Evolutionary conservation across 2,888 invertebrate species (phyloP), one percentile per base, ranked within the genome.

Genomic region (Archaeoteleia sp.): DNA sequence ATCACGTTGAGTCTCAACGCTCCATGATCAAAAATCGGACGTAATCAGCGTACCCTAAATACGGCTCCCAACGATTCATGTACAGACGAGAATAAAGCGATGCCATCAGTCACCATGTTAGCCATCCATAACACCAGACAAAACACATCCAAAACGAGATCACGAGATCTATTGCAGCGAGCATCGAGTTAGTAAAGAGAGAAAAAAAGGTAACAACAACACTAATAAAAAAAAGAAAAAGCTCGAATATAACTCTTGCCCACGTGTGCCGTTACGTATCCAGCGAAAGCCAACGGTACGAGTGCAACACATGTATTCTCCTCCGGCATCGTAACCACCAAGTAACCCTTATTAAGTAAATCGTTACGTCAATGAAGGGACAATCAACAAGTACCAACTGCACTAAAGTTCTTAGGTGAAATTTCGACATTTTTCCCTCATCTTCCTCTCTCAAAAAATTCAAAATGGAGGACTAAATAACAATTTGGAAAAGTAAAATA

Each of bases 111-210:
- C 70, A 82, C 82, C 82, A 74, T 79, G 82, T 83, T 83, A 83
- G 82, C 82, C 77, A 77, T 75, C 79, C 81, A 82, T 76, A 79
- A 79, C 68, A 81, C 79, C 81, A 80, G 77, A 82, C 79, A 78
- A 67, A 43, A 81, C 75, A 80, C 79, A 82, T 77, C 75, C 73
- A 80, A 80, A 78, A 78, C 75, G 73, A 65, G 67, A 61, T 69
- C 73, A 49, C 65, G 67, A 60, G 35, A 66, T 66, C 65, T 68
- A 61, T 42, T 68, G 62, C 58, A 69, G 68, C 63, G 63, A 53
- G 61, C 40, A 58, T 55, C 65, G 66, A 73, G 74, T 74, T 76
- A 76, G 77, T 75, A 71, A 68, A 72, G 66, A 62, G 13, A 54
- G 55, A 66, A 71, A 69, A 48, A 65, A 63, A 67, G 43, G 60